Percentiles rank a stretch among this genome's conserved stretches.
These are phyloP conservation scores for Catajapyx aquilonaris DNA, from an alignment of 1,140 invertebrate genomes.

Conservation along the genomic window DNA sequence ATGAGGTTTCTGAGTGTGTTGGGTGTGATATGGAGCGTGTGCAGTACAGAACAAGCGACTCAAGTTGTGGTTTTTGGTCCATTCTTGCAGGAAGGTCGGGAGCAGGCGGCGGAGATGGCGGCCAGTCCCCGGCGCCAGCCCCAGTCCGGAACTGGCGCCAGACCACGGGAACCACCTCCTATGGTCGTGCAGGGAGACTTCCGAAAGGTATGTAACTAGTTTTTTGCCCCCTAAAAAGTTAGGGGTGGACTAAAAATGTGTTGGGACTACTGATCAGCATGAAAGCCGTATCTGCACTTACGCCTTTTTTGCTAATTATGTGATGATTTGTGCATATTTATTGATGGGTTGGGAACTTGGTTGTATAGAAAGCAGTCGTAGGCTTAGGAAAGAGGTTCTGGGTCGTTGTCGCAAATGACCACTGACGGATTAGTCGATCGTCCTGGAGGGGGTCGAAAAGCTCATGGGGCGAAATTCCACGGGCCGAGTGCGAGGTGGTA, in stretches of 20 bases:
- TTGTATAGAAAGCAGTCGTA: too few relatives aligned
- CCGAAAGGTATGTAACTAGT: slow-evolving; percentile 63
- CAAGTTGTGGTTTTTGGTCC: too few relatives aligned
- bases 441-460: too few relatives aligned
- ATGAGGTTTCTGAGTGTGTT: too few relatives aligned
- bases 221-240: not conserved
- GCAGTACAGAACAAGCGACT: too few relatives aligned
- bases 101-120: slow-evolving; percentile 43
- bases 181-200: slow-evolving; percentile 87
- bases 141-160: slow-evolving; percentile 29
- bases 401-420: too few relatives aligned
- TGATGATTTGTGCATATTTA: not conserved
- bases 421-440: too few relatives aligned
- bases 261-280: not conserved
- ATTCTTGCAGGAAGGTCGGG: slow-evolving; percentile 34
- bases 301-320: not conserved
- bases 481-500: too few relatives aligned
- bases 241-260: not conserved
- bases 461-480: too few relatives aligned
- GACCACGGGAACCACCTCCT: slow-evolving; percentile 42
- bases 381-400: too few relatives aligned
- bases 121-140: slow-evolving; percentile 67
- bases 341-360: not conserved
- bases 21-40: too few relatives aligned
- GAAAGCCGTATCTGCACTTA: not conserved